Conservation (phyloP, 2,113 vertebrate genomes). For the Rattus rattus region DNA sequence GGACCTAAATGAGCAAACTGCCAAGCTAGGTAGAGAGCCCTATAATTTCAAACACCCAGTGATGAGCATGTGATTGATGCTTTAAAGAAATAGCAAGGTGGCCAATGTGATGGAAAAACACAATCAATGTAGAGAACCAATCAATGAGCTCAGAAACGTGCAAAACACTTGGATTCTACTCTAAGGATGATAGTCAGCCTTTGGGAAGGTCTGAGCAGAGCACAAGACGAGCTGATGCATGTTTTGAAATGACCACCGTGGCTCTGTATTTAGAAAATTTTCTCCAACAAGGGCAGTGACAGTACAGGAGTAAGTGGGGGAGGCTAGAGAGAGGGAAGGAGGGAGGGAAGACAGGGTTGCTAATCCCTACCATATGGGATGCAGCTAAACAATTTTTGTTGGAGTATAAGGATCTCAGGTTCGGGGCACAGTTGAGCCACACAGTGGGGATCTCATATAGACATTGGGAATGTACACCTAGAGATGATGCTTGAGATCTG, state of each 20-base stretch:
- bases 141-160: background rate
- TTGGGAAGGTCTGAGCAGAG: background rate
- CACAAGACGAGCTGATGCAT: no score
- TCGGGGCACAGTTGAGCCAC: background rate
- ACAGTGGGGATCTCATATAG: background rate
- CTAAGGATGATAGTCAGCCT: background rate
- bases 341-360: background rate
- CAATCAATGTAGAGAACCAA: background rate
- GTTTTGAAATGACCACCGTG: background rate
- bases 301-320: background rate
- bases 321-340: no score
- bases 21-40: background rate
- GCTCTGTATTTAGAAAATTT: background rate
- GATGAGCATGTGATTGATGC: background rate
- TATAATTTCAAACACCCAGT: background rate
- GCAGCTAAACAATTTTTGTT: background rate
- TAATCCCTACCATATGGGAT: background rate
- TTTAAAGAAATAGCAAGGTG: background rate
- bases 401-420: background rate
- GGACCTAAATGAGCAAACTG: background rate
- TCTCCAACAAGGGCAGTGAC: background rate
- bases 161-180: background rate
- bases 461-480: background rate
- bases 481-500: background rate
- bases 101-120: background rate